These are phyloP conservation scores for Cyprinodon diabolis DNA, from an alignment of 2,797 vertebrate species.

Conservation along the genomic window DNA sequence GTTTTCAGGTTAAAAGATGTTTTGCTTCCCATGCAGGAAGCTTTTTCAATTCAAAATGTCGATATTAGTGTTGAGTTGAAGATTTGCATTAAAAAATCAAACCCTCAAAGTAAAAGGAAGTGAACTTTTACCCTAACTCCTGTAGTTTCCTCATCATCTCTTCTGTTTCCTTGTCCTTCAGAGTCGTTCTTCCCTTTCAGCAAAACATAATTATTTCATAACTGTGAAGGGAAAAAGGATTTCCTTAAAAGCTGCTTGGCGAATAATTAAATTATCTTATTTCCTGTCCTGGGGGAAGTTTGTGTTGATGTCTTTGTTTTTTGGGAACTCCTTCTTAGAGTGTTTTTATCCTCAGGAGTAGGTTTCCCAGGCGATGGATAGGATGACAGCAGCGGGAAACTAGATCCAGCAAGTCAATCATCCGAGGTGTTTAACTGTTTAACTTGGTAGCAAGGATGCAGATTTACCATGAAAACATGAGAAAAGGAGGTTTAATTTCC, in stretches of 20 bases:
- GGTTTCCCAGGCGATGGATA: constrained; percentile 30
- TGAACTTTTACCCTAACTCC: too few relatives aligned
- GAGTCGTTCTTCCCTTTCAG: too few relatives aligned
- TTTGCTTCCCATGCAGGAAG: too few relatives aligned
- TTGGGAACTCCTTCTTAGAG: neutral
- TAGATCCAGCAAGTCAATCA: constrained; percentile 38
- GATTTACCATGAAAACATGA: neutral
- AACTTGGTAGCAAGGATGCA: neutral
- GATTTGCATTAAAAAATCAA: too few relatives aligned
- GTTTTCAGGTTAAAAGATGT: too few relatives aligned
- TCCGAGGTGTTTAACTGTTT: constrained; percentile 40
- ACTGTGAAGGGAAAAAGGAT: too few relatives aligned
- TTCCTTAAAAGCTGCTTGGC: neutral
- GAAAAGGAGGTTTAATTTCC: neutral
- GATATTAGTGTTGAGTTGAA: too few relatives aligned
- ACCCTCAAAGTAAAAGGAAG: too few relatives aligned
- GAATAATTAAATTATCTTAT: neutral
- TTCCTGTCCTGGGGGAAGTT: neutral
- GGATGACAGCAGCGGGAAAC: constrained; percentile 43
- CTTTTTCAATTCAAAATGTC: too few relatives aligned
- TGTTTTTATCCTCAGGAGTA: constrained; percentile 5
- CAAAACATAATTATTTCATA: too few relatives aligned
- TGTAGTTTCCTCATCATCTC: too few relatives aligned
- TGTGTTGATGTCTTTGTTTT: neutral
- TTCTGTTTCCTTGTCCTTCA: too few relatives aligned